Evolutionary conservation across 1,140 invertebrate genomes (phyloP), one percentile per base, ranked within the genome.

Genomic region (Melanaphis sacchari): DNA sequence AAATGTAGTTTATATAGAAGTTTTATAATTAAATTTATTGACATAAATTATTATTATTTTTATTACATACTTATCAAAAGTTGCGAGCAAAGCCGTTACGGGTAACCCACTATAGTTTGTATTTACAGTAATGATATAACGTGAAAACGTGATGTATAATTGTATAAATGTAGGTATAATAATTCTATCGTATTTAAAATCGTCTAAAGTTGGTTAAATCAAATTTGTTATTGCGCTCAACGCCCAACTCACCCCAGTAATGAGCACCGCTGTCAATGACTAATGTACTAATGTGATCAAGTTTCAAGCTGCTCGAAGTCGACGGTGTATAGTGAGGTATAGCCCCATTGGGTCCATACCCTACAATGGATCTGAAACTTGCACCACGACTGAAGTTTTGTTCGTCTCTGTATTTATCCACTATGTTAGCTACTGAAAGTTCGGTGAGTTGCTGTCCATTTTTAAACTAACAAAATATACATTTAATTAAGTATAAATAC

Each of bases 241-340:
- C 31, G 11, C n/a, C 36, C 2, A 2, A 89, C 93, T 93, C 94
- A 95, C 95, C 95, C 43, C 94, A 94, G 94, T 97, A 97, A 94
- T 97, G 96, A 76, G 95, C 96, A 89, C 97, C 97, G 41, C 96
- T 96, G 94, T 97, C 96, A 90, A 96, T 95, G 22, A 95, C 94
- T 2, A 95, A 93, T 24, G 94, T 94, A 85, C 94, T 94, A 38
- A 93, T 96, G 49, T 96, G 96, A 36, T 96, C 96, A 11, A 99
- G 97, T n/a, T 95, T 94, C 85, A 96, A 95, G 94, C 97, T 97
- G 21, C 98, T 98, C 40, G 96, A 96, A 93, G 96, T 96, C 31
- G 96, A 97, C 0, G 98, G 97, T 94, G 96, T 96, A 95, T 99
- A 99, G 95, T 99, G 98, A 11, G 99, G 98, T 52, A 98, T 96